Conservation (phyloP, 2,113 vertebrate species). For the Sinocyclocheilus grahami region DNA sequence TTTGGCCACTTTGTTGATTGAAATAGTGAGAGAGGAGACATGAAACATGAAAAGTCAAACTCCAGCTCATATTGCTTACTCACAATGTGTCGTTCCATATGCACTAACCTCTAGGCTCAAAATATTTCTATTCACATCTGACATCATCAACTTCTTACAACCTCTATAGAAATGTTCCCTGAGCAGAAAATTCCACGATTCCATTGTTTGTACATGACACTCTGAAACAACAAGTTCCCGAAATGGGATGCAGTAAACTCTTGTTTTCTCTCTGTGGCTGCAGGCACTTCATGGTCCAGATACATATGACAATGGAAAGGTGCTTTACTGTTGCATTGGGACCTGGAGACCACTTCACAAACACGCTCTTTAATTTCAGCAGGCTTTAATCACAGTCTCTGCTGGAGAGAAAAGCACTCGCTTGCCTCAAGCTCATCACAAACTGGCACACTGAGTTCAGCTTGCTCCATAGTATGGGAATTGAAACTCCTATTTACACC, state of each 20-base stretch:
- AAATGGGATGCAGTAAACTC: not conserved
- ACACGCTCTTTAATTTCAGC: conserved; percentile 36
- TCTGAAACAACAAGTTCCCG: not conserved
- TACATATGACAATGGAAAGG: conserved; percentile 47
- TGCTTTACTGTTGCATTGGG: conserved; percentile 48
- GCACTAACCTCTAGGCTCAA: not conserved
- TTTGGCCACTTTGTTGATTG: not conserved
- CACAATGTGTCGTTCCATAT: not conserved
- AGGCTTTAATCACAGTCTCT: conserved; percentile 53
- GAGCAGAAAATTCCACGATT: not conserved
- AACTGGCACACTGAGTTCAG: conserved; percentile 31
- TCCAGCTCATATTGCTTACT: not conserved
- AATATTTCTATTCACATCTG: not conserved
- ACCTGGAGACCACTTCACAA: conserved; percentile 48
- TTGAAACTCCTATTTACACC: conserved; percentile 42
- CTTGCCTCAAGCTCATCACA: conserved; percentile 38
- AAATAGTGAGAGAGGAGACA: not conserved
- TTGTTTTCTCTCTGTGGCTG: conserved; percentile 28
- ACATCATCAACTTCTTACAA: not conserved
- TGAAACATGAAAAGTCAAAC: not conserved
- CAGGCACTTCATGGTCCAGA: conserved; percentile 48
- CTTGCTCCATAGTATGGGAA: conserved; percentile 25
- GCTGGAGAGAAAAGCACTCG: conserved; percentile 37
- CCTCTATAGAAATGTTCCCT: not conserved
- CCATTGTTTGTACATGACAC: not conserved